Evolutionary conservation across 2,797 vertebrate genomes (phyloP).

Genomic region (Bradypodion pumilum): DNA sequence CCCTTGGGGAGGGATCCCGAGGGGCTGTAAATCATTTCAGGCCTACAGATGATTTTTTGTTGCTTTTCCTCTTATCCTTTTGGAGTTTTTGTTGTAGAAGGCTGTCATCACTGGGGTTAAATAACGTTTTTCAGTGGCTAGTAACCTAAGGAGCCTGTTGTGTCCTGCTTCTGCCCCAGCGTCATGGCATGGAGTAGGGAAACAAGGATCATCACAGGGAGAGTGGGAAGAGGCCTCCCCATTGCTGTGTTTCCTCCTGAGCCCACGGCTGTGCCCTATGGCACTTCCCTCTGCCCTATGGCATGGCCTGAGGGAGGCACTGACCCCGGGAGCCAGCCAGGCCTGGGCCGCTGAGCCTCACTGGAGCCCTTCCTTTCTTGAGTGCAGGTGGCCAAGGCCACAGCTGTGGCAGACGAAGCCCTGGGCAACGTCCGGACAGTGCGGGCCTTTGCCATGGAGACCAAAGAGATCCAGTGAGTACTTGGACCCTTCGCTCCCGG

Average conservation of each 20-base stretch:
- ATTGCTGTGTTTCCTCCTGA: not conserved
- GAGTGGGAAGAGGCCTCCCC: too few species aligned
- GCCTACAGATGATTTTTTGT: not conserved
- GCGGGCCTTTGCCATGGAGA: slow-evolving; percentile 95
- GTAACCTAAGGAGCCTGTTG: too few species aligned
- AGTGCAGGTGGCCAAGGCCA: slow-evolving; percentile 89
- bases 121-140: too few species aligned
- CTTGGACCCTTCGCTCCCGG: not conserved
- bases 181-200: not conserved
- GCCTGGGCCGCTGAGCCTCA: not conserved
- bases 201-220: too few species aligned
- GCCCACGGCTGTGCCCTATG: not conserved
- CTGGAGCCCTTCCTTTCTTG: not conserved
- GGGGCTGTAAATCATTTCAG: too few species aligned
- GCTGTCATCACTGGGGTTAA: too few species aligned
- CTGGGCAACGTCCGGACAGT: slow-evolving; percentile 93
- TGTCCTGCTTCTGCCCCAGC: not conserved
- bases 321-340: too few species aligned
- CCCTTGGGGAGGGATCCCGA: too few species aligned
- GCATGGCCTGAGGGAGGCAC: too few species aligned
- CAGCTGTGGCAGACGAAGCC: slow-evolving; percentile 89
- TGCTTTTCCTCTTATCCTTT: too few species aligned
- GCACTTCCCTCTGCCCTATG: not conserved
- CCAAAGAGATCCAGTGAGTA: slow-evolving; percentile 86
- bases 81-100: not conserved